Base-by-base conservation (phyloP, 2,888 invertebrate genomes). In the Ypsolopha scabrella region DNA sequence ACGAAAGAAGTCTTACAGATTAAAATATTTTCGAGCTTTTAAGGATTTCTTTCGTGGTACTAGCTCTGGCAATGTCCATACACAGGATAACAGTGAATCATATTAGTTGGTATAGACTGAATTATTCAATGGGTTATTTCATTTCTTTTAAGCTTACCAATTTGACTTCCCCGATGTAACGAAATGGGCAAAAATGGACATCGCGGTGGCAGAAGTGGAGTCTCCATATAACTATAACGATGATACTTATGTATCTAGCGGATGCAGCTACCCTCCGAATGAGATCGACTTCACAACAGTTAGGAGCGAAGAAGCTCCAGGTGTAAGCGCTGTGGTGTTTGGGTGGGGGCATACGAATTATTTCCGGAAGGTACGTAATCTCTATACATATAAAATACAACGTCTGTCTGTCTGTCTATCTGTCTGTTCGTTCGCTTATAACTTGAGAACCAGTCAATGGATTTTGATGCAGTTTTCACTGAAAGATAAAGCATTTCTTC, bases 191-290 rank as follows among this genome's bases (percentile, higher is more conserved):
- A 50, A 54, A 2, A 57, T 68, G n/a, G 76, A 77, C 49, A 70
- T 77, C 52, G 76, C 69, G 0, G 50, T 73, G 1, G 67, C 59
- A 0, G 63, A 65, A 58, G 74, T 75, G 3, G 72, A 77, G 13
- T 59, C 64, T 0, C 58, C 66, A 1, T 74, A 56, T 44, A 48
- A 65, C 9, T 63, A 66, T 6, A 7, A 46, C 0, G 62, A 65
- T 35, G 6, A 41, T 0, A 3, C 10, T 0, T 64, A 54, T 10
- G 14, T 50, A 6, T n/a, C 43, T 0, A 6, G 52, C 0, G 34
- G 34, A 33, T 75, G 75, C 43, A 61, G 64, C 0, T 70, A 71
- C 47, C 54, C 34, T 2, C 73, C 74, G 0, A 41, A 36, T 0
- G 13, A 35, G 1, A 67, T 73, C 34, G 24, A 51, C 3, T 55